These are phyloP conservation scores for Sarcophaga caerulescens DNA, from an alignment of 2,888 invertebrate genomes.

Conservation along the genomic window DNA sequence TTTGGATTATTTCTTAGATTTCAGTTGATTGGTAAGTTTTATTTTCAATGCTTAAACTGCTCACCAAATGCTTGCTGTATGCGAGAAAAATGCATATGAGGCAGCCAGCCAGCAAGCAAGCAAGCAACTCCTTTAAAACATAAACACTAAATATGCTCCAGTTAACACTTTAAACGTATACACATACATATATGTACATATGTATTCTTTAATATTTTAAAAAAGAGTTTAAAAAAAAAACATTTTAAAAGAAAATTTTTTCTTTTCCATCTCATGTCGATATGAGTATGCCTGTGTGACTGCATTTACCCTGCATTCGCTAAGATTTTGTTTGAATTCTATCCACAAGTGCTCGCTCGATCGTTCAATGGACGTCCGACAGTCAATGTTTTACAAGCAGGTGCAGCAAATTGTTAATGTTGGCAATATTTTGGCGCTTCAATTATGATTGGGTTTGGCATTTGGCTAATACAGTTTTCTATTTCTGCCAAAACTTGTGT, in stretches of 20 bases:
- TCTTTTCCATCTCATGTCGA: background rate
- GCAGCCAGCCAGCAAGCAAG: background rate
- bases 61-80: background rate
- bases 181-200: too few species aligned
- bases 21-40: conserved; percentile 65
- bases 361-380: conserved; percentile 24
- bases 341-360: background rate
- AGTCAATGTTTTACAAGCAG: conserved; percentile 62
- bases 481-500: conserved; percentile 60
- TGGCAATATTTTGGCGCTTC: conserved; percentile 66
- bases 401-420: conserved; percentile 68
- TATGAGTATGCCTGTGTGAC: too few species aligned
- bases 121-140: conserved; percentile 4
- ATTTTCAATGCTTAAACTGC: background rate
- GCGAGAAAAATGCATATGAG: background rate
- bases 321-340: too few species aligned
- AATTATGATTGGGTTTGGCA: conserved; percentile 68
- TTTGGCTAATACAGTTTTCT: conserved; percentile 62
- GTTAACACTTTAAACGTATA: conserved; percentile 61
- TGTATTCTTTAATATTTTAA: conserved; percentile 58
- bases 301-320: too few species aligned
- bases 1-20: conserved; percentile 29
- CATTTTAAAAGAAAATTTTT: conserved; percentile 27
- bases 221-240: conserved; percentile 11
- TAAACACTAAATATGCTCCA: conserved; percentile 62